phyloP scores from a whole-genome alignment of 2,797 vertebrate genomes.

The Cryptoblepharus egeriae region DNA sequence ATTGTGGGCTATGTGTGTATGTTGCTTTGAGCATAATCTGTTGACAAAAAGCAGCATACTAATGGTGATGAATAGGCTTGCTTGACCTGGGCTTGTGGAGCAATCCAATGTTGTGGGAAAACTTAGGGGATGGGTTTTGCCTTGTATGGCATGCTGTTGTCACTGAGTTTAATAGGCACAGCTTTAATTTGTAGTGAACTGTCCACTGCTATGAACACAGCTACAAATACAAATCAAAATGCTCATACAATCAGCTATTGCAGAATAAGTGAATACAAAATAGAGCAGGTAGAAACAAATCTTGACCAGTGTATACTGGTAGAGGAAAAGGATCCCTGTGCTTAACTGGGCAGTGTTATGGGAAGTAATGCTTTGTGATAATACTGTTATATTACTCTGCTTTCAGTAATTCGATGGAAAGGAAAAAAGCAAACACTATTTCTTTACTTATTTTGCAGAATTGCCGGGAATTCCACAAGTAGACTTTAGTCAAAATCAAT shows the following conservation, averaged over 20 bases:
- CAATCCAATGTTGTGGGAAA: not conserved
- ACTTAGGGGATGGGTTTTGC: not conserved
- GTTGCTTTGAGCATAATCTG: too few relatives aligned
- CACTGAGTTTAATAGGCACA: not conserved
- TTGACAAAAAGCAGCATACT: too few relatives aligned
- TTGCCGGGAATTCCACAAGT: constrained; percentile 66
- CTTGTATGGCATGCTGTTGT: not conserved
- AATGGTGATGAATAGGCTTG: too few relatives aligned
- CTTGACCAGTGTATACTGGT: too few relatives aligned
- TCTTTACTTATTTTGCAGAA: constrained; percentile 62
- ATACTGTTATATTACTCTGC: not conserved
- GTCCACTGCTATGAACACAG: not conserved
- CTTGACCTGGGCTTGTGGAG: not conserved
- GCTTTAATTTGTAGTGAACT: not conserved
- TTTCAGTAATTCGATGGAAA: constrained; percentile 37
- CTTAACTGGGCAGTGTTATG: too few relatives aligned
- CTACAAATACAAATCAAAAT: too few relatives aligned
- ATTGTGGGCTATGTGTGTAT: too few relatives aligned
- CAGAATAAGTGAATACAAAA: too few relatives aligned
- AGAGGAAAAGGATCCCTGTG: too few relatives aligned
- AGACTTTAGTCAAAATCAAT: constrained; percentile 74
- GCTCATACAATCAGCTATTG: too few relatives aligned
- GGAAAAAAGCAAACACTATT: constrained; percentile 52
- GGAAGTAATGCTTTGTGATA: too few relatives aligned
- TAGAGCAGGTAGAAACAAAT: too few relatives aligned